Base-by-base conservation (phyloP, 1,140 invertebrate genomes). In the Drosophila fuyamai region DNA sequence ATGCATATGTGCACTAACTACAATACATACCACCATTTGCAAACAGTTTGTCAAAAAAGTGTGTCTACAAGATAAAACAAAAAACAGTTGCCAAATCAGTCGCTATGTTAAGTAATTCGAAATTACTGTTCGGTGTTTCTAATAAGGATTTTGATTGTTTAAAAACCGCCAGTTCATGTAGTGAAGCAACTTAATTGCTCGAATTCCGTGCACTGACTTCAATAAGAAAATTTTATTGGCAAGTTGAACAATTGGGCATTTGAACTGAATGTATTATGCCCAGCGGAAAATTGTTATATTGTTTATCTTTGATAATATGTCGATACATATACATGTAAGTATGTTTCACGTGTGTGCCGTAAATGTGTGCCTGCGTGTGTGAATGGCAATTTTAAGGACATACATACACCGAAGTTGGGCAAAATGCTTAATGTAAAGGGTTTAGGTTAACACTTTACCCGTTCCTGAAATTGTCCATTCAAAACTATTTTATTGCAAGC, bases 21-120 rank as follows among this genome's bases (percentile, higher is more conserved):
- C 59, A 67, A 67, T 65, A 65, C 63, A 67, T 66, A 68, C 65
- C 47, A 65, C 60, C 65, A 65, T 65, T 67, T 46, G 63, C 63
- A 41, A 63, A 66, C 63, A 67, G 63, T 67, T 67, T 65, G 63
- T 68, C 47, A 50, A 68, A 66, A 68, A 68, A 68, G 60, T 68
- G 65, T 68, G 44, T 67, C 59, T 65, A 66, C 65, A 41, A 65
- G 60, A 68, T 68, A 68, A 67, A 67, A 43, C 35, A 51, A 63
- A 63, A 66, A 50, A 44, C 60, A 51, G 60, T 66, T 38, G 60
- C 47, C 41, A 68, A 68, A 65, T 68, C 36, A 43, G 65, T 53
- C 65, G 60, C 65, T 43, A 68, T 68, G 65, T 68, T 68, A 68
- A 68, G 65, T 68, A 68, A 65, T 68, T 68, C 41, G 29, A 38